phyloP scores from a whole-genome alignment of 2,113 vertebrate species.

The Eubucco bourcierii region DNA sequence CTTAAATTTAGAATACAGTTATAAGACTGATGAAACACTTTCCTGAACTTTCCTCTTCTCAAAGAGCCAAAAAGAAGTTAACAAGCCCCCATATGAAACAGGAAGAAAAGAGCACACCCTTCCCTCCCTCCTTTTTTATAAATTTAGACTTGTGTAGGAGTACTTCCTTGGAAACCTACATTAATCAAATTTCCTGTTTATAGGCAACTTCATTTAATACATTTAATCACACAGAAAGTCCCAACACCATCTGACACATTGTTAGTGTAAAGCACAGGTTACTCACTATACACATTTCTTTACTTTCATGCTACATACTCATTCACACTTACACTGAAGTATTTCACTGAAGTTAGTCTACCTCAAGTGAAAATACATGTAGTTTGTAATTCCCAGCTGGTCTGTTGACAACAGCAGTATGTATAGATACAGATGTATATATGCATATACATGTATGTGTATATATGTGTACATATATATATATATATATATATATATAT shows the following conservation, averaged over 20 bases:
- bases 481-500: too few relatives aligned
- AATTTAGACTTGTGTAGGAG: background rate
- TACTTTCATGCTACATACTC: background rate
- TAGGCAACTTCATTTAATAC: background rate
- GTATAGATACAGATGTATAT: background rate
- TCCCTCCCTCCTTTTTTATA: background rate
- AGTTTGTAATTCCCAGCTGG: background rate
- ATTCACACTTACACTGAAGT: background rate
- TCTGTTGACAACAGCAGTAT: background rate
- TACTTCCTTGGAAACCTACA: background rate
- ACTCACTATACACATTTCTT: background rate
- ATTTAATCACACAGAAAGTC: background rate
- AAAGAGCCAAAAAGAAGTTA: background rate
- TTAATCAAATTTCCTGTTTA: background rate
- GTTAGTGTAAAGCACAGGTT: background rate
- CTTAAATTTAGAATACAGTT: background rate
- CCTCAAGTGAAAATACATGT: background rate
- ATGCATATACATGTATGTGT: background rate
- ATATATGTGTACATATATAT: too few relatives aligned
- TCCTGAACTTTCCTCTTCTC: background rate
- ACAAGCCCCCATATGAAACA: background rate
- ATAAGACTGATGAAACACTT: background rate
- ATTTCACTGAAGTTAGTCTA: background rate
- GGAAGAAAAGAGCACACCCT: background rate
- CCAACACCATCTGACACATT: background rate